These are phyloP conservation scores for Conus betulinus DNA, from an alignment of 1,140 invertebrate genomes.

Conservation along the genomic window DNA sequence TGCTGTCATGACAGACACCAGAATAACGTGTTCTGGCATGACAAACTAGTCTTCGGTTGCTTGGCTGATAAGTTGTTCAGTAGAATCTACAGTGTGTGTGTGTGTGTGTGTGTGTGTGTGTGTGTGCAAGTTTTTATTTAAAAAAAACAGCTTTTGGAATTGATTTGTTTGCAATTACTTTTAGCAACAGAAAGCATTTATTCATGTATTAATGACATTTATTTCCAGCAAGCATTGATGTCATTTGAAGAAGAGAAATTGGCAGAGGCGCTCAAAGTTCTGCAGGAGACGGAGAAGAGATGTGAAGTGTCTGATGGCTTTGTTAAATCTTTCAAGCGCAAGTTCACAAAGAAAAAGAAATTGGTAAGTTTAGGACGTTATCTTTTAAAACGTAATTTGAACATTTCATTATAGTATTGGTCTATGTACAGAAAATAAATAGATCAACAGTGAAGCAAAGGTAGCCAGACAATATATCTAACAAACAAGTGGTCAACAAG, in stretches of 20 bases:
- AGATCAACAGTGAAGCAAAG: too few species aligned
- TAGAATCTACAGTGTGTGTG: too few species aligned
- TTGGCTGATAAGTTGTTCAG: too few species aligned
- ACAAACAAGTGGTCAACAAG: too few species aligned
- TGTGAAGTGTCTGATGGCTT: conserved; percentile 75
- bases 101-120: not conserved
- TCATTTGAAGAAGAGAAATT: conserved; percentile 85
- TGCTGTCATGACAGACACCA: too few species aligned
- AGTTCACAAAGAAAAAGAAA: conserved; percentile 66
- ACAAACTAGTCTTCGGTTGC: too few species aligned
- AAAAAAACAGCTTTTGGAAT: not conserved
- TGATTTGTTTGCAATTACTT: not conserved
- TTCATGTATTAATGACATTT: not conserved
- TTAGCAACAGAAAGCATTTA: not conserved
- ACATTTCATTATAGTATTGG: conserved; percentile 75
- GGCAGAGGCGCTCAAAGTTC: conserved; percentile 78
- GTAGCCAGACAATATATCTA: too few species aligned
- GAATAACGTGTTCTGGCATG: too few species aligned
- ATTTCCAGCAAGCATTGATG: conserved; percentile 83
- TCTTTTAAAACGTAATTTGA: too few species aligned
- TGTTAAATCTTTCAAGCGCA: conserved; percentile 64
- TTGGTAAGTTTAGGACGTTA: not conserved
- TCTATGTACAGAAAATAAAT: conserved; percentile 52
- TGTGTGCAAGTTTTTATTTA: not conserved
- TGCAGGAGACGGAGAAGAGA: conserved; percentile 82